phyloP scores from a whole-genome alignment of 2,113 vertebrate species.

The Dicerorhinus sumatrensis region DNA sequence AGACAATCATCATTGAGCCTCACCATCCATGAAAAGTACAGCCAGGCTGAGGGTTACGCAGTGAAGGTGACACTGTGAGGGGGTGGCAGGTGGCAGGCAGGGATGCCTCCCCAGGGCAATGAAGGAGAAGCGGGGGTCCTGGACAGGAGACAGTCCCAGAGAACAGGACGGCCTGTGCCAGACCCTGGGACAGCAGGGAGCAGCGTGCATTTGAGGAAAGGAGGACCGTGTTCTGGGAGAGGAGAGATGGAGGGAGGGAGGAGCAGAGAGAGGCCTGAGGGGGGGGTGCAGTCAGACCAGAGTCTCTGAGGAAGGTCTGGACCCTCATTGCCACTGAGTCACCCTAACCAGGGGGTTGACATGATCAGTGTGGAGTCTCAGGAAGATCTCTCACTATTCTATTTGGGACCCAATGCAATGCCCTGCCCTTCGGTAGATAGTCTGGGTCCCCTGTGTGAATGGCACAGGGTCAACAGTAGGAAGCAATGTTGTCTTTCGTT shows the following conservation, averaged over 20 bases:
- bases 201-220: neutral
- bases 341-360: neutral
- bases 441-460: neutral
- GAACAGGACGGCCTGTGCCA: neutral
- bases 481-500: neutral
- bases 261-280: no score
- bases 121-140: neutral
- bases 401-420: fast-evolving
- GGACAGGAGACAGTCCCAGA: neutral
- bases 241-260: no score
- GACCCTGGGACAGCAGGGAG: neutral
- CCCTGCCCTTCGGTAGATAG: neutral
- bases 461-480: neutral
- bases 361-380: neutral
- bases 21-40: no score
- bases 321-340: fast-evolving
- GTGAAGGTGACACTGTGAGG: fast-evolving
- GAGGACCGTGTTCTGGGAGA: no score
- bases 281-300: fast-evolving
- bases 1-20: no score
- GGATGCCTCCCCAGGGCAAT: neutral
- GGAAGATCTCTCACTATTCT: neutral
- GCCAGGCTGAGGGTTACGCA: no score
- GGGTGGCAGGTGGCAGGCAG: neutral
- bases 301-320: neutral